phyloP scores from a whole-genome alignment of 2,797 vertebrate genomes.

The Ceryle rudis region DNA sequence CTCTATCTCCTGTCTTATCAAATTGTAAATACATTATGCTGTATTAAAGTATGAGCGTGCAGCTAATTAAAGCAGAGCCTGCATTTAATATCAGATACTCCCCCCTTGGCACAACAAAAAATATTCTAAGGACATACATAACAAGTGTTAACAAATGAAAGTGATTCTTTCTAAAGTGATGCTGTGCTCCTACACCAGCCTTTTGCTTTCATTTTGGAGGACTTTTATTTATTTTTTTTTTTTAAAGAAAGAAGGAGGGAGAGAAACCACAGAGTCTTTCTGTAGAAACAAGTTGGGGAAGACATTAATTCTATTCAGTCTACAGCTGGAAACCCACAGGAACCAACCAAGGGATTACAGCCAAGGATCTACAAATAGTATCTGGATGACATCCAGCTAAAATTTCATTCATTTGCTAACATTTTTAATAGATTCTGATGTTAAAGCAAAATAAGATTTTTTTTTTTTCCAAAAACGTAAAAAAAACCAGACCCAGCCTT shows the following conservation, averaged over 20 bases:
- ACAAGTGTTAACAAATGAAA: conserved; percentile 20
- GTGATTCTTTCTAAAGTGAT: background rate
- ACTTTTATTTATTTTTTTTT: too few species aligned
- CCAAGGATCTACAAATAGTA: background rate
- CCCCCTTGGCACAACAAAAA: background rate
- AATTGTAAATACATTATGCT: conserved; percentile 67
- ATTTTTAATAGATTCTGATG: conserved; percentile 24
- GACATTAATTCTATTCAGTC: background rate
- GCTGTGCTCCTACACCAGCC: background rate
- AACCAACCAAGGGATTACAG: background rate
- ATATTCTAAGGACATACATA: conserved; percentile 3
- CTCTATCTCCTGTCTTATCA: conserved; percentile 62
- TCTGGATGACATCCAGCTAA: background rate
- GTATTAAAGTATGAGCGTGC: conserved; percentile 40
- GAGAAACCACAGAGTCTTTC: background rate
- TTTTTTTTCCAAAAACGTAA: too few species aligned
- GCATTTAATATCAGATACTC: conserved; percentile 46
- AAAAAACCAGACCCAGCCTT: background rate
- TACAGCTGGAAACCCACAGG: background rate
- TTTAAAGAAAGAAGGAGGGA: background rate
- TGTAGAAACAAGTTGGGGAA: background rate
- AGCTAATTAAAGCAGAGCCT: conserved; percentile 48
- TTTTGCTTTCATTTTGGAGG: background rate
- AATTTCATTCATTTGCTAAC: background rate
- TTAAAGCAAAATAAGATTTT: background rate